Evolutionary conservation across 2,797 vertebrate species (phyloP).

Genomic region (Poeciliopsis paucimaculata): DNA sequence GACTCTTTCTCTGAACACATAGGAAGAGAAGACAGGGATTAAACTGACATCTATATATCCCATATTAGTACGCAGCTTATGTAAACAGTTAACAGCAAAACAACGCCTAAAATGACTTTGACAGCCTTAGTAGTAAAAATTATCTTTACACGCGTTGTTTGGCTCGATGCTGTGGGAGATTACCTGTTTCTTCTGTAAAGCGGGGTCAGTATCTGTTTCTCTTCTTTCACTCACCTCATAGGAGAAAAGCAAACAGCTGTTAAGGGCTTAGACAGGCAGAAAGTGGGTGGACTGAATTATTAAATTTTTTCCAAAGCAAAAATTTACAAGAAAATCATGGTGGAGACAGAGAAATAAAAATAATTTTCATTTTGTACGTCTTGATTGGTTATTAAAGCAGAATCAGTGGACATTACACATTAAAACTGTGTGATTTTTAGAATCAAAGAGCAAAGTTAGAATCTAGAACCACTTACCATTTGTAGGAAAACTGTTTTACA

Average conservation of each 20-base stretch:
- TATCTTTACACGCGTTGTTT: neutral
- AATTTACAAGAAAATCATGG: neutral
- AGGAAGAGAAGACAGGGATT: constrained; percentile 69
- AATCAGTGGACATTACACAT: neutral
- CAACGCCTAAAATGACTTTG: neutral
- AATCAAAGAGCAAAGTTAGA: neutral
- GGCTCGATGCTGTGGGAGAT: neutral
- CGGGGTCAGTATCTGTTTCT: constrained; percentile 17
- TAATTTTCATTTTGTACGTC: neutral
- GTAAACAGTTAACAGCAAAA: constrained; percentile 7
- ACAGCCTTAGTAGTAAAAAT: neutral
- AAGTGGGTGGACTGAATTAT: neutral
- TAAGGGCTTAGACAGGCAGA: constrained; percentile 13
- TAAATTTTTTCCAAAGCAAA: neutral
- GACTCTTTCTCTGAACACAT: constrained; percentile 91
- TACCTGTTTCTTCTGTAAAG: constrained; percentile 38
- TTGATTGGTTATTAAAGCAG: neutral
- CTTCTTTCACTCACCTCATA: constrained; percentile 21
- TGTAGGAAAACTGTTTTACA: neutral
- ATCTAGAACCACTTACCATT: neutral
- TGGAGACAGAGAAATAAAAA: neutral
- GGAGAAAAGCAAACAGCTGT: constrained; percentile 22
- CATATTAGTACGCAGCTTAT: constrained; percentile 8
- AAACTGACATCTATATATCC: constrained; percentile 58
- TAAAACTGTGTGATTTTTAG: neutral